Conservation (phyloP, 2,113 vertebrate species). For the Melanostigma gelatinosum region DNA sequence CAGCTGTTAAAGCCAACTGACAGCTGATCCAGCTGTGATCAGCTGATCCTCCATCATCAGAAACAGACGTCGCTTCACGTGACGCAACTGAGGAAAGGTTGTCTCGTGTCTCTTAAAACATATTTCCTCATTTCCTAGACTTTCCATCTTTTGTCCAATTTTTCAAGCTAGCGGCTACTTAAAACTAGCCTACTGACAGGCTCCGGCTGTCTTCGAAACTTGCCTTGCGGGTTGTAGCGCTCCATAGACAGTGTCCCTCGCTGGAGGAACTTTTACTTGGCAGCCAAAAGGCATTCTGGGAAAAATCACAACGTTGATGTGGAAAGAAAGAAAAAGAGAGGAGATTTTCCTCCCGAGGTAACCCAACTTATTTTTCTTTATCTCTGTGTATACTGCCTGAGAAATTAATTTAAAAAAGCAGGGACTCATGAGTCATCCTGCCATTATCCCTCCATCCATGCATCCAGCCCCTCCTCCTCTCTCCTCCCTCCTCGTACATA, state of each 20-base stretch:
- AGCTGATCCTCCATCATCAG: too few relatives aligned
- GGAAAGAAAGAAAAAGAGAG: not conserved
- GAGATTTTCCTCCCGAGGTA: not conserved
- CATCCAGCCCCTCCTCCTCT: not conserved
- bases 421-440: conserved; percentile 17
- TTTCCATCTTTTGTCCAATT: not conserved
- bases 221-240: not conserved
- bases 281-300: not conserved
- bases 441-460: conserved; percentile 26
- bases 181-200: not conserved
- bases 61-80: too few relatives aligned
- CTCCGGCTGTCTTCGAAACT: not conserved
- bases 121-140: not conserved
- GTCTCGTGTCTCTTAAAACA: too few relatives aligned
- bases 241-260: not conserved
- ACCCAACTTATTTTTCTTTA: not conserved
- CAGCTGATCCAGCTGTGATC: too few relatives aligned
- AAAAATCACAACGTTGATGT: not conserved
- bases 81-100: too few relatives aligned
- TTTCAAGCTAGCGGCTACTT: not conserved
- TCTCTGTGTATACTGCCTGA: not conserved
- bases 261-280: not conserved
- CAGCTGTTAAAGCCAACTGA: too few relatives aligned
- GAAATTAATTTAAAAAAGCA: not conserved
- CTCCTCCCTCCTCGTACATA: not conserved